These are phyloP conservation scores for cattle (Bos taurus) DNA, from an alignment of 2,113 vertebrate species.

Conservation along the genomic window DNA sequence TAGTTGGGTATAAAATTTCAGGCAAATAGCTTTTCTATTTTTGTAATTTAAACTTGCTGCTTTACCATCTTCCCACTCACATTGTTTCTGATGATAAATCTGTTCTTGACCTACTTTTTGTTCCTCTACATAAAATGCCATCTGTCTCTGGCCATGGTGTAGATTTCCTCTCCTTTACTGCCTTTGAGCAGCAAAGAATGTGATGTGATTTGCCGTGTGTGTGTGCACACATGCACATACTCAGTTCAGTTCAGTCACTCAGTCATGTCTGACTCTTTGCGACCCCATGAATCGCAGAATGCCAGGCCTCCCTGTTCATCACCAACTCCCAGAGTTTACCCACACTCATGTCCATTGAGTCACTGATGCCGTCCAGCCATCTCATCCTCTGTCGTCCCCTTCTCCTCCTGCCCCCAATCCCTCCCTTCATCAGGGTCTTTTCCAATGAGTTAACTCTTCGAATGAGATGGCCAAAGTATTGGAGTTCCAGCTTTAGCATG, in stretches of 20 bases:
- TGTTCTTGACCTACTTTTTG: rapidly evolving
- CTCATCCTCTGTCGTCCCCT: too few relatives aligned
- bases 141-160: rapidly evolving
- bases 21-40: background rate
- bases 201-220: rapidly evolving
- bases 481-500: too few relatives aligned
- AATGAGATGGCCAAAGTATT: too few relatives aligned
- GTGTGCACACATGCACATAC: background rate
- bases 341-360: too few relatives aligned
- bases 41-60: rapidly evolving
- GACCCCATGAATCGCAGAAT: too few relatives aligned
- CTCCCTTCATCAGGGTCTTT: too few relatives aligned
- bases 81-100: background rate
- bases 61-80: background rate
- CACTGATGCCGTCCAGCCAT: too few relatives aligned
- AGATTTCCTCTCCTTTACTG: rapidly evolving
- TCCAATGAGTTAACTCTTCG: too few relatives aligned
- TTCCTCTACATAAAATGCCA: rapidly evolving
- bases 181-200: rapidly evolving
- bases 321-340: too few relatives aligned
- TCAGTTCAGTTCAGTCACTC: background rate
- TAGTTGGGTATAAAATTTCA: background rate
- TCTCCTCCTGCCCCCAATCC: too few relatives aligned
- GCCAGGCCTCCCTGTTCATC: too few relatives aligned
- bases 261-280: too few relatives aligned